phyloP scores from a whole-genome alignment of 2,888 invertebrate species.

The Bombylius major region DNA sequence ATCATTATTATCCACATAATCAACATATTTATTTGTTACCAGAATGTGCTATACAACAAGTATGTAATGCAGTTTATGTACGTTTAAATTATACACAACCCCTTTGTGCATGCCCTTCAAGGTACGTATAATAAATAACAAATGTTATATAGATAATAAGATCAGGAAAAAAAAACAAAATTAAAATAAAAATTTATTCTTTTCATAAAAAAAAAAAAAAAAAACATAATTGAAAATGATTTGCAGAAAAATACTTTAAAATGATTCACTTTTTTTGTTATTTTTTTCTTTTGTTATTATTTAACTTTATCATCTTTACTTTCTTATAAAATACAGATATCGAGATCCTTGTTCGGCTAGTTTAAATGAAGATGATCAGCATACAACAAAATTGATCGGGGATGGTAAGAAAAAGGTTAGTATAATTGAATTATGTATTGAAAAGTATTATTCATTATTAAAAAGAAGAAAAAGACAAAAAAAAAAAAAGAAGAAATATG shows the following conservation, averaged over 20 bases:
- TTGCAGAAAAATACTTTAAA: too few relatives aligned
- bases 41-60: constrained; percentile 90
- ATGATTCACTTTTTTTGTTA: background rate
- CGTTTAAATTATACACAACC: constrained; percentile 86
- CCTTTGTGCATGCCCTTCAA: constrained; percentile 78
- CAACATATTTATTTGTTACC: constrained; percentile 85
- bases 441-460: too few relatives aligned
- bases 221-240: background rate
- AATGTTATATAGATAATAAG: too few relatives aligned
- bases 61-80: constrained; percentile 86
- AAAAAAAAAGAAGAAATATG: too few relatives aligned
- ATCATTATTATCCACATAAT: constrained; percentile 88
- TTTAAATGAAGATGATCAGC: constrained; percentile 78
- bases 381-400: constrained; percentile 80
- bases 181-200: too few relatives aligned
- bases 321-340: constrained; percentile 38
- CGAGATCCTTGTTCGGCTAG: constrained; percentile 85
- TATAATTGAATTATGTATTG: background rate
- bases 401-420: constrained; percentile 72
- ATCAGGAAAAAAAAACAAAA: background rate
- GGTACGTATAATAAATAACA: constrained; percentile 27
- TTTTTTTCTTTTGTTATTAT: background rate
- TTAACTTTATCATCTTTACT: background rate
- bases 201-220: background rate
- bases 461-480: too few relatives aligned